A percentile compares a stretch with the other conserved stretches of the same genome.
Conservation (phyloP, 1,140 invertebrate species). For the Physella acuta region DNA sequence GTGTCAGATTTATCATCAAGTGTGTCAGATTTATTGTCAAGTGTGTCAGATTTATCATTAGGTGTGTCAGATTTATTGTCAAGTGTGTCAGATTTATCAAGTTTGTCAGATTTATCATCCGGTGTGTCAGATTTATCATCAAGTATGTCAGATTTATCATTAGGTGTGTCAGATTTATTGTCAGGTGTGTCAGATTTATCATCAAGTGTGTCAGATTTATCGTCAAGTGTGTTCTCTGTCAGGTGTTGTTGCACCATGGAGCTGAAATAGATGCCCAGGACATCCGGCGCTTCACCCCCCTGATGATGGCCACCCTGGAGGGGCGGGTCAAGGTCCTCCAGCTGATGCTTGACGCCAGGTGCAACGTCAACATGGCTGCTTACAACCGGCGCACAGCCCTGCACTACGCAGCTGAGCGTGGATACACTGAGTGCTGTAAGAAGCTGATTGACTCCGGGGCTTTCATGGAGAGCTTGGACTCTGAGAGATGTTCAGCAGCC, state of each 20-base stretch:
- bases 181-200: no score
- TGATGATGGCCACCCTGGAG: conserved; percentile 56
- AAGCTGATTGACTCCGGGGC: conserved; percentile 60
- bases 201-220: no score
- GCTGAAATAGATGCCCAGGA: conserved; percentile 55
- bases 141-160: no score
- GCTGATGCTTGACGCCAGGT: conserved; percentile 48
- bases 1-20: no score
- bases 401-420: conserved; percentile 57
- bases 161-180: no score
- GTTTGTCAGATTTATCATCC: no score
- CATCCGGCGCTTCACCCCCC: conserved; percentile 53
- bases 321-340: conserved; percentile 46
- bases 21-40: no score
- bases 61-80: no score
- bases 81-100: no score
- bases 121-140: no score
- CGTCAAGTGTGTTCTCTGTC: background rate
- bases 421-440: conserved; percentile 63
- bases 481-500: conserved; percentile 47
- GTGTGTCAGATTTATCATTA: no score
- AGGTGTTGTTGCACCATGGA: conserved; percentile 39
- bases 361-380: conserved; percentile 52
- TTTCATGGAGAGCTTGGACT: conserved; percentile 47
- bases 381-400: conserved; percentile 56